These are phyloP conservation scores for Drosophila villosipedis DNA, from an alignment of 2,888 invertebrate genomes.

Conservation along the genomic window DNA sequence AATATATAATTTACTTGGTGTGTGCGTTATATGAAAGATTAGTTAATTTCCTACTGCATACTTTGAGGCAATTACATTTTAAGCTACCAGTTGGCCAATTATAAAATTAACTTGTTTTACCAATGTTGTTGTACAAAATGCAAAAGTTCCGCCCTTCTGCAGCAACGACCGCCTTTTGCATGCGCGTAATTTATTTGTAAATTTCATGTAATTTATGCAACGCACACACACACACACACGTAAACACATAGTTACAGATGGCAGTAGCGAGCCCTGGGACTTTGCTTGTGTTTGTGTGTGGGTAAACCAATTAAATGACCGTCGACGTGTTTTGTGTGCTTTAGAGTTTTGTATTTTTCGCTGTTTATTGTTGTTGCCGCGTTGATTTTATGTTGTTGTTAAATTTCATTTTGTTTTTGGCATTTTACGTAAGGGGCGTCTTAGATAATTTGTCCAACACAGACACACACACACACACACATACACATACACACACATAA, in stretches of 20 bases:
- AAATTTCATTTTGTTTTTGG: slow-evolving; percentile 68
- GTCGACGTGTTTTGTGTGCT: slow-evolving; percentile 67
- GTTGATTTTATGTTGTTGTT: slow-evolving; percentile 41
- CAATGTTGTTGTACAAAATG: slow-evolving; percentile 7
- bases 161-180: slow-evolving; percentile 51
- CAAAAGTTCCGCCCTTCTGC: slow-evolving; percentile 21
- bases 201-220: slow-evolving; percentile 66
- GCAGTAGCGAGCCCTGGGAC: slow-evolving; percentile 28
- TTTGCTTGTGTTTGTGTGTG: slow-evolving; percentile 33
- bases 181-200: slow-evolving; percentile 75
- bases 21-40: slow-evolving; percentile 5
- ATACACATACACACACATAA: slow-evolving; percentile 12
- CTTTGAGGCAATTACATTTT: slow-evolving; percentile 7
- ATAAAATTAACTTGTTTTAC: slow-evolving; percentile 39
- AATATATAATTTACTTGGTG: neutral
- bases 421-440: slow-evolving; percentile 52
- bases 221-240: slow-evolving; percentile 39
- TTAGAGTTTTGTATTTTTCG: slow-evolving; percentile 60
- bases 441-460: slow-evolving; percentile 62
- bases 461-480: slow-evolving; percentile 28
- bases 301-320: slow-evolving; percentile 72
- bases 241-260: slow-evolving; percentile 18
- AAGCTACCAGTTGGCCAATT: slow-evolving; percentile 27
- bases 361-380: slow-evolving; percentile 23
- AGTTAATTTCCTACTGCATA: slow-evolving; percentile 2